Percentiles rank a stretch among this genome's conserved stretches.
These are phyloP conservation scores for Epinotia bilunana DNA, from an alignment of 2,888 invertebrate genomes.

Conservation along the genomic window DNA sequence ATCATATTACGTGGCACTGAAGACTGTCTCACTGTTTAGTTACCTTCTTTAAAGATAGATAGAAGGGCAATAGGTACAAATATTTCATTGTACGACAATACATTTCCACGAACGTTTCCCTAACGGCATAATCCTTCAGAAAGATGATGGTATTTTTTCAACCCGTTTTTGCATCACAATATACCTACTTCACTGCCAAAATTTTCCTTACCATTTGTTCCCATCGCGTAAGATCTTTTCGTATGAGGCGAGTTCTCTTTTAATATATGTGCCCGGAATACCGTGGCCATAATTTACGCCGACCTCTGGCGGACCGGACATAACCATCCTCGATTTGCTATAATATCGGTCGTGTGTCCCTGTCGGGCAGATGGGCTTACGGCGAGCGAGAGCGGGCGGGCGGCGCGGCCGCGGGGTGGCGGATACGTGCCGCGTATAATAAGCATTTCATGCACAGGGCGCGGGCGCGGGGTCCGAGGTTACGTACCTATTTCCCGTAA, in stretches of 20 bases:
- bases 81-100: conserved; percentile 10
- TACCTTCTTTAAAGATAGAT: not conserved
- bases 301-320: conserved; percentile 85
- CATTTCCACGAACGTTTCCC: conserved; percentile 20
- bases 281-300: conserved; percentile 85
- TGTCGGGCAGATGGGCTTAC: conserved; percentile 65
- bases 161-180: conserved; percentile 74
- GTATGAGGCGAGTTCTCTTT: conserved; percentile 84
- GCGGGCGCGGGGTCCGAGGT: conserved; percentile 75
- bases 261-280: conserved; percentile 85
- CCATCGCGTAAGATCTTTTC: conserved; percentile 83
- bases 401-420: conserved; percentile 75
- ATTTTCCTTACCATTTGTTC: conserved; percentile 84
- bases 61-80: not conserved
- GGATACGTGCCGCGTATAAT: conserved; percentile 85
- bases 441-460: conserved; percentile 86
- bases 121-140: conserved; percentile 55
- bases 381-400: conserved; percentile 74
- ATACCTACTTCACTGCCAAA: conserved; percentile 80
- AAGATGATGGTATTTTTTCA: conserved; percentile 73
- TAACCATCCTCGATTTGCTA: conserved; percentile 85
- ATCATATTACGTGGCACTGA: too few species aligned
- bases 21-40: too few species aligned
- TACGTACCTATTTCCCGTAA: conserved; percentile 83
- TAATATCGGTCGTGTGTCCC: conserved; percentile 81